Base-by-base conservation (phyloP, 2,888 invertebrate species). In the Eupithecia exiguata region DNA sequence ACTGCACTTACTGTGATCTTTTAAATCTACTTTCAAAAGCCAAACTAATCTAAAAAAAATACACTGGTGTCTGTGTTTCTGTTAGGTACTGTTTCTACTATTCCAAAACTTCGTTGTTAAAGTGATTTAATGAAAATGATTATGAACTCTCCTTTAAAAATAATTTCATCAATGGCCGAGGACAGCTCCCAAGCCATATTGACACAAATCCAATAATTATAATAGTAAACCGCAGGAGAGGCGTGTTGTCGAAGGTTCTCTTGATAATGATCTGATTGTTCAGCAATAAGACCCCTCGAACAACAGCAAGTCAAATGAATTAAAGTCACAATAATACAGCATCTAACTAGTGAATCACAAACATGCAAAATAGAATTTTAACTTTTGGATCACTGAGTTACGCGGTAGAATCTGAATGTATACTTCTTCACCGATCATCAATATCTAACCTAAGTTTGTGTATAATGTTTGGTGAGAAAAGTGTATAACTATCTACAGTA, bases 251-350 rank as follows among this genome's bases (percentile, higher is more conserved):
- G 90, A 92, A 90, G 91, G 92, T 87, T 90, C 88, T 81, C 82
- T 85, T 80, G 80, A 84, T 80, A 85, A 84, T 88, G 87, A 86
- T 85, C 85, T 85, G 14, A 58, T 25, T 84, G 85, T 80, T 86
- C 84, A 84, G 83, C 85, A 84, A 84, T 82, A 79, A 82, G 88
- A 91, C 84, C 92, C 92, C 86, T 90, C 91, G 92, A 91, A 88
- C 91, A 88, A 84, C 86, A 90, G 92, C 94, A 94, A 94, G 94
- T 94, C 94, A 94, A 94, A 94, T 94, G 94, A 94, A 94, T 93
- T 89, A 88, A 89, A 87, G 86, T 88, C 84, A 88, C 85, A 90
- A n/a, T 80, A 53, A 81, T 78, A 80, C 73, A 77, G 77, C 79
- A 75, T 77, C 76, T 77, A 82, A 79, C 79, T 78, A 78, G 83